Conservation (phyloP, 1,140 invertebrate genomes). For the Zaprionus camerounensis region DNA sequence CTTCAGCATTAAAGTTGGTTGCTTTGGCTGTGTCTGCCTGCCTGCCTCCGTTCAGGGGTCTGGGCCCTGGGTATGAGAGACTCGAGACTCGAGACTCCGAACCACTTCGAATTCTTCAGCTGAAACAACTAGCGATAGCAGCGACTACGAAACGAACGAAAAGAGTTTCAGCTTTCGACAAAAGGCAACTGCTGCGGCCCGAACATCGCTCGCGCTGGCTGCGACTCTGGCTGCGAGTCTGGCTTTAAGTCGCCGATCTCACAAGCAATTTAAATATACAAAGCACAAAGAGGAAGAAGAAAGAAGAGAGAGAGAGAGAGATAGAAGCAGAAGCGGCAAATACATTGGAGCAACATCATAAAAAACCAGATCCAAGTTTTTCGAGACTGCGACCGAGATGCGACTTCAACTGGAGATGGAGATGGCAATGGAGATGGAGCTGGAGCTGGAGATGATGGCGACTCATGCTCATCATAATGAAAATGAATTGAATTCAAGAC, state of each 20-base stretch:
- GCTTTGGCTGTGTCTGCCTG: constrained; percentile 49
- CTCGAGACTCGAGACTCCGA: constrained; percentile 16
- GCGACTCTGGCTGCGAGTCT: constrained; percentile 15
- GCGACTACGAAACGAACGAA: constrained; percentile 10
- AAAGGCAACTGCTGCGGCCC: constrained; percentile 42
- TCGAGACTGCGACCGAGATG: constrained; percentile 32
- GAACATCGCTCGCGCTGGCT: constrained; percentile 21
- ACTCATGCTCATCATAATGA: constrained; percentile 74
- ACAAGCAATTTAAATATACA: constrained; percentile 79
- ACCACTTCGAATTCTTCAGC: constrained; percentile 76
- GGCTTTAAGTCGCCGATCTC: constrained; percentile 61
- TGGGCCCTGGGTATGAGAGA: constrained; percentile 41
- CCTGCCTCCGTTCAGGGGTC: constrained; percentile 48
- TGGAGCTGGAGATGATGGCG: constrained; percentile 1
- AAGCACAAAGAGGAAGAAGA: constrained; percentile 74
- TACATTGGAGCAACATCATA: constrained; percentile 54
- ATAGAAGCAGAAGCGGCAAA: constrained; percentile 19
- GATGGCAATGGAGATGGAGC: constrained; percentile 15
- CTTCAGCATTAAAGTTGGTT: constrained; percentile 79
- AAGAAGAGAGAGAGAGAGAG: constrained; percentile 64
- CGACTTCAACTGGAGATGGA: constrained; percentile 40
- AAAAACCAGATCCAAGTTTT: constrained; percentile 62
- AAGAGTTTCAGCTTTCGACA: constrained; percentile 75
- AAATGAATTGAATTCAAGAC: constrained; percentile 79
- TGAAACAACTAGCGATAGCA: constrained; percentile 68